These are phyloP conservation scores for Psilanteris sp. DNA, from an alignment of 1,140 invertebrate species.

Conservation along the genomic window DNA sequence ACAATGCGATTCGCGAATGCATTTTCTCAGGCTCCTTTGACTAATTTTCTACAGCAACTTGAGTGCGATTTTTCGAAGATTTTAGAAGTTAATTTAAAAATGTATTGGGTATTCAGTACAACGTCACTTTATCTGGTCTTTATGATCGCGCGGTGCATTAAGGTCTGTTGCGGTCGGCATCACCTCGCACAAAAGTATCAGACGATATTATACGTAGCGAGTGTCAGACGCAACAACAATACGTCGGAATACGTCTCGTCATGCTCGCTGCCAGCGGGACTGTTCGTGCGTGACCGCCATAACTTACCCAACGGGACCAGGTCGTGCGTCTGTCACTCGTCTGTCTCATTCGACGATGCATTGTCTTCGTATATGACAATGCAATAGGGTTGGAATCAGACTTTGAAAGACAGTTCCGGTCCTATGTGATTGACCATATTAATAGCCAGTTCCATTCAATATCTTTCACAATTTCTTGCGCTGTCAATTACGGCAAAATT, in stretches of 20 bases:
- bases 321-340: conserved; percentile 69
- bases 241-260: conserved; percentile 71
- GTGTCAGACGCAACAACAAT: conserved; percentile 70
- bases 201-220: conserved; percentile 61
- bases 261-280: conserved; percentile 63
- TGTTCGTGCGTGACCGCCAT: conserved; percentile 68
- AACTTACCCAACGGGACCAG: conserved; percentile 64
- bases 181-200: conserved; percentile 68
- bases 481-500: conserved; percentile 41
- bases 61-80: conserved; percentile 12
- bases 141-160: conserved; percentile 70
- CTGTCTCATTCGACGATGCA: conserved; percentile 60
- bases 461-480: conserved; percentile 33
- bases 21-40: conserved; percentile 24
- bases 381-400: conserved; percentile 38
- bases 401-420: conserved; percentile 63
- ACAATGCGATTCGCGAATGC: conserved; percentile 24
- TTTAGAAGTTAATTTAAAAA: conserved; percentile 31
- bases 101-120: conserved; percentile 59
- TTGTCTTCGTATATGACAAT: conserved; percentile 64
- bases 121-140: conserved; percentile 70
- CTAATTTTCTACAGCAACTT: conserved; percentile 10
- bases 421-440: conserved; percentile 56
- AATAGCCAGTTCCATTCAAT: conserved; percentile 45
- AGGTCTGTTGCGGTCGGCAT: conserved; percentile 57